Conservation (phyloP, 2,888 invertebrate genomes). For the Himalopsyche japonica region DNA sequence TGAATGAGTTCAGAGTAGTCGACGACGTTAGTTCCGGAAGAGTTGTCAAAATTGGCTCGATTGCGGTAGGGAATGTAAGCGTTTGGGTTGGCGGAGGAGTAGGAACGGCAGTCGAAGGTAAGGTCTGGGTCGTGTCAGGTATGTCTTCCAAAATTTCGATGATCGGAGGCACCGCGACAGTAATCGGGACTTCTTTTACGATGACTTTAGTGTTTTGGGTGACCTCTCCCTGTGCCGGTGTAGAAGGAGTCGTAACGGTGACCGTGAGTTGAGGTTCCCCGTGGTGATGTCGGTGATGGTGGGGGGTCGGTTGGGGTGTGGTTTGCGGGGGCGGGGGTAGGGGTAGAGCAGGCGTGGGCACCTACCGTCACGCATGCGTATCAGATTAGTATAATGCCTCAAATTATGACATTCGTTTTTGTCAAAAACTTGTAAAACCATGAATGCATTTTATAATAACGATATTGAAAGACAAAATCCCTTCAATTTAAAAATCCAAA, state of each 20-base stretch:
- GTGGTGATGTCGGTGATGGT: constrained; percentile 58
- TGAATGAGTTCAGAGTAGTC: constrained; percentile 42
- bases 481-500: no score
- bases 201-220: not conserved
- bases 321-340: constrained; percentile 42
- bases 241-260: not conserved
- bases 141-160: constrained; percentile 43
- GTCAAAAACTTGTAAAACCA: not conserved
- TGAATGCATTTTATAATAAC: not conserved
- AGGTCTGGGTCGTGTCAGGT: constrained; percentile 24
- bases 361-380: constrained; percentile 52
- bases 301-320: constrained; percentile 45
- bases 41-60: not conserved
- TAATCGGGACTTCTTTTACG: not conserved
- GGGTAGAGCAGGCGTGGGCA: constrained; percentile 43
- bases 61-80: not conserved
- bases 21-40: constrained; percentile 34
- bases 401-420: not conserved
- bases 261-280: constrained; percentile 45
- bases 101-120: constrained; percentile 42
- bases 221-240: not conserved
- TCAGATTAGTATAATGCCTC: constrained; percentile 33
- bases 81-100: constrained; percentile 46
- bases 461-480: not conserved
- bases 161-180: not conserved